Evolutionary conservation across 2,113 vertebrate genomes (phyloP).

Genomic region (Ochotona curzoniae): DNA sequence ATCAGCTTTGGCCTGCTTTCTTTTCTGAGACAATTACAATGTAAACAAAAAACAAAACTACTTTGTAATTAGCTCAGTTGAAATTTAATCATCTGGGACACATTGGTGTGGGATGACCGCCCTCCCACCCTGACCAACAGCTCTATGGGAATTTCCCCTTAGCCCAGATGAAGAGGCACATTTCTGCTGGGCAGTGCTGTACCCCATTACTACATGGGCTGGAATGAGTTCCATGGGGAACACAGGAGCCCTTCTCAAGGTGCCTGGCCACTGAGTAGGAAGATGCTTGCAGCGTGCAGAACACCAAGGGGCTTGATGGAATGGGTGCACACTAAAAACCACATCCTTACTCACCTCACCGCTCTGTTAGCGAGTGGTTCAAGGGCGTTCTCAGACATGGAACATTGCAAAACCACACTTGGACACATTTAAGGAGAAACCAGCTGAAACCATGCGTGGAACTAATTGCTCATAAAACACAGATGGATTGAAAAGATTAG

Average conservation of each 20-base stretch:
- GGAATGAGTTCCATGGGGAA: rapidly evolving
- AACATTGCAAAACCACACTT: not conserved
- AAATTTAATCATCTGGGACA: not conserved
- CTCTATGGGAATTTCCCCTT: too few relatives aligned
- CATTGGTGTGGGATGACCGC: not conserved
- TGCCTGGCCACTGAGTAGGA: too few relatives aligned
- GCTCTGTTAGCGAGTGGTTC: not conserved
- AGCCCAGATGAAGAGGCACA: not conserved
- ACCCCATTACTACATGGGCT: not conserved
- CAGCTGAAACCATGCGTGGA: not conserved
- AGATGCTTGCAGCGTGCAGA: not conserved
- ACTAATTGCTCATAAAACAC: conserved; percentile 39
- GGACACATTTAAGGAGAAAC: conserved; percentile 7
- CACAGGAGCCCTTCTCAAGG: not conserved
- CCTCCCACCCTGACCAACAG: not conserved
- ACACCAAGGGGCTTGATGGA: not conserved
- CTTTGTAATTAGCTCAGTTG: not conserved
- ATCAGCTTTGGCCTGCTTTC: not conserved
- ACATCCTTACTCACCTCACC: not conserved
- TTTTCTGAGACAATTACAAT: not conserved
- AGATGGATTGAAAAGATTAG: conserved; percentile 53
- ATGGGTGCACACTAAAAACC: not conserved
- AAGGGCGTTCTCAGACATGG: not conserved
- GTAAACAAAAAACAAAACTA: not conserved
- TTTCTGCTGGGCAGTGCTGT: not conserved